phyloP scores from a whole-genome alignment of 2,113 vertebrate species.

The zebrafish (Danio rerio) region GRCz12tu NC_133195.1:40896501-40897000 shows the following conservation, averaged over 20 bases:
- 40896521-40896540: conserved; percentile 39
- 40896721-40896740: conserved; percentile 36
- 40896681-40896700: not conserved
- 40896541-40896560: conserved; percentile 58
- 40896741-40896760: not conserved
- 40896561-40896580: conserved; percentile 60
- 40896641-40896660: conserved; percentile 36
- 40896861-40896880: not conserved
- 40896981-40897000: conserved; percentile 35
- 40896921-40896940: conserved; percentile 40
- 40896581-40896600: conserved; percentile 65
- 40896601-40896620: conserved; percentile 60
- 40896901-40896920: conserved; percentile 30
- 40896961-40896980: conserved; percentile 29
- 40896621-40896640: conserved; percentile 49
- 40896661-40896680: conserved; percentile 43
- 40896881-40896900: conserved; percentile 9
- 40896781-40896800: not conserved
- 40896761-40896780: not conserved
- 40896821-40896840: conserved; percentile 13
- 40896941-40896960: conserved; percentile 32
- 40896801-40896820: conserved; percentile 15
- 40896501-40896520: conserved; percentile 12
- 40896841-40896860: conserved; percentile 21
- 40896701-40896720: conserved; percentile 10